Percentiles rank a stretch among this genome's conserved stretches.
Evolutionary conservation across 1,140 invertebrate genomes (phyloP).

Genomic region (Ips nitidus): DNA sequence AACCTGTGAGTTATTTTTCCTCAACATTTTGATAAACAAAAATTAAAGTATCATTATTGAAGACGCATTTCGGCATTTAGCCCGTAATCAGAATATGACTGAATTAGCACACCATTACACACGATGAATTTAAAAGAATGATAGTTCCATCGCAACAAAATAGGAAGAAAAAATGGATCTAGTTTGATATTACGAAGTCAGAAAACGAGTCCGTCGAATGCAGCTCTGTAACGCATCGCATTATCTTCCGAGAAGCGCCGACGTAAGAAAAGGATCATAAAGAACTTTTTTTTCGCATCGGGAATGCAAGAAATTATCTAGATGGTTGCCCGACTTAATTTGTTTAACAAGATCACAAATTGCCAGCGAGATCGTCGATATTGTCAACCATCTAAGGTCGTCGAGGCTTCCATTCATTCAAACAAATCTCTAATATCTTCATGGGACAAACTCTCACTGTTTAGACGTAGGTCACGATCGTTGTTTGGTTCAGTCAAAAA

Average conservation of each 20-base stretch:
- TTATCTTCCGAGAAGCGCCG: slow-evolving; percentile 34
- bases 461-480: not conserved
- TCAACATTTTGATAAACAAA: too few species aligned
- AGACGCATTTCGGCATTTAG: too few species aligned
- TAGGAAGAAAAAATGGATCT: slow-evolving; percentile 1
- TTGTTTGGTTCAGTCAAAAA: not conserved
- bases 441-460: not conserved
- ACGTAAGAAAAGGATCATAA: slow-evolving; percentile 30
- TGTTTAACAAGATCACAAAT: slow-evolving; percentile 42
- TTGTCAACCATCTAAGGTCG: slow-evolving; percentile 28
- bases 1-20: too few species aligned
- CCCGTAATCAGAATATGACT: too few species aligned
- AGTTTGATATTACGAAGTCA: slow-evolving; percentile 13
- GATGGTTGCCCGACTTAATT: slow-evolving; percentile 39
- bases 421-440: slow-evolving; percentile 32
- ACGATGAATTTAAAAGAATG: too few species aligned
- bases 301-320: slow-evolving; percentile 40
- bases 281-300: slow-evolving; percentile 25
- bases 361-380: slow-evolving; percentile 35
- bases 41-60: too few species aligned
- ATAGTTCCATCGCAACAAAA: slow-evolving; percentile 8
- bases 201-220: slow-evolving; percentile 20
- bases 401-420: slow-evolving; percentile 30
- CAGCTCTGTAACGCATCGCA: slow-evolving; percentile 21
- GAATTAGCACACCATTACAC: too few species aligned